A percentile compares a stretch with the other conserved stretches of the same genome.
phyloP scores from a whole-genome alignment of 2,888 invertebrate species.

The Hartigia nigra region DNA sequence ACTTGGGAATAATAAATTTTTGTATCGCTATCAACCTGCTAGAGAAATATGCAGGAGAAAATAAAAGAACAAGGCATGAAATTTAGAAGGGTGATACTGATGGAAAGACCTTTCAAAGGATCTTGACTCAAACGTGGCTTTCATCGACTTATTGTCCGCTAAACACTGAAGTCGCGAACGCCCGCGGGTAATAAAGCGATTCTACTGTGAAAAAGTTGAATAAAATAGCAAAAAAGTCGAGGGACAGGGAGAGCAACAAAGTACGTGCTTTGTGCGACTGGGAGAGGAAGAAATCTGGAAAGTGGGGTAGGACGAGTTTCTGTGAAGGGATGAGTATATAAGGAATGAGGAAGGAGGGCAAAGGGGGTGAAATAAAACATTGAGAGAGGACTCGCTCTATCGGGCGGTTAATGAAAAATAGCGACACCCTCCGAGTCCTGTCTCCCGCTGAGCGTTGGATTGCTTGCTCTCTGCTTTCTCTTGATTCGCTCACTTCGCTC shows the following conservation, averaged over 20 bases:
- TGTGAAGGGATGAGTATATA: neutral
- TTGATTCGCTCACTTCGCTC: slow-evolving; percentile 36
- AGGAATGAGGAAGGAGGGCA: neutral
- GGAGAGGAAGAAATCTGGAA: slow-evolving; percentile 22
- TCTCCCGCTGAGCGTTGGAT: slow-evolving; percentile 53
- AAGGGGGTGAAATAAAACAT: slow-evolving; percentile 40
- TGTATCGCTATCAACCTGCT: neutral
- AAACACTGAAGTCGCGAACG: slow-evolving; percentile 44
- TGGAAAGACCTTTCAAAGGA: slow-evolving; percentile 36
- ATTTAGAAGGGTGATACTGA: neutral
- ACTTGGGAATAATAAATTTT: neutral
- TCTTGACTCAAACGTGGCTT: slow-evolving; percentile 48
- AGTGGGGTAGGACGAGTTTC: neutral
- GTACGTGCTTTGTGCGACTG: slow-evolving; percentile 26
- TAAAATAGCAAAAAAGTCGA: slow-evolving; percentile 45
- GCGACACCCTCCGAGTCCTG: slow-evolving; percentile 49
- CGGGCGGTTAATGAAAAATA: slow-evolving; percentile 62
- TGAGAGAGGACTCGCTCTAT: slow-evolving; percentile 46
- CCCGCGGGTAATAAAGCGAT: slow-evolving; percentile 47
- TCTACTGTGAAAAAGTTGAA: slow-evolving; percentile 39
- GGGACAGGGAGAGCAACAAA: slow-evolving; percentile 34
- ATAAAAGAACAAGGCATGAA: neutral
- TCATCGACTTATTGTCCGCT: slow-evolving; percentile 51
- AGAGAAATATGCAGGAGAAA: slow-evolving; percentile 1
- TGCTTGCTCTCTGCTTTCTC: slow-evolving; percentile 45